A percentile compares a stretch with the other conserved stretches of the same genome.
phyloP scores from a whole-genome alignment of 2,888 invertebrate species.

The Melitaea athalia region DNA sequence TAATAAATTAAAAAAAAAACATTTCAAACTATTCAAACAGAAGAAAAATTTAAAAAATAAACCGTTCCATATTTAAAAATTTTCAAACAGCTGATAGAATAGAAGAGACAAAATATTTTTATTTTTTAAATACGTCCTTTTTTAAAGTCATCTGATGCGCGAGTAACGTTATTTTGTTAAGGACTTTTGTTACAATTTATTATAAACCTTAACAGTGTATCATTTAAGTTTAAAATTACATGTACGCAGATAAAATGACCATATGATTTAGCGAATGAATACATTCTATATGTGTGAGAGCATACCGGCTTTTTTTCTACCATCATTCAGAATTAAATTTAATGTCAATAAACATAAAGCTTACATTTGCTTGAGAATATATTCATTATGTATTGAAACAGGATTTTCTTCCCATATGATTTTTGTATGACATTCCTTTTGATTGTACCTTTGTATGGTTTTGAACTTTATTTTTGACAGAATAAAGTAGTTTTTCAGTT shows the following conservation, averaged over 20 bases:
- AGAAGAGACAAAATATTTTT: conserved; percentile 26
- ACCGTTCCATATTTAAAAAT: background rate
- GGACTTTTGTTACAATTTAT: no score
- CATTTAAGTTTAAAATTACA: background rate
- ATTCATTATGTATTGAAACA: conserved; percentile 57
- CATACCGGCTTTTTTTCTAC: conserved; percentile 48
- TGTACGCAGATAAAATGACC: conserved; percentile 44
- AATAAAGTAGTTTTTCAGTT: conserved; percentile 47
- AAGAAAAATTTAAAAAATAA: no score
- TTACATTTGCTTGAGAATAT: conserved; percentile 36
- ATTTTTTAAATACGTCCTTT: conserved; percentile 30
- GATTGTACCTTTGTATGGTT: conserved; percentile 36
- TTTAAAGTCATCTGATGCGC: conserved; percentile 30
- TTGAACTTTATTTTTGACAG: conserved; percentile 13
- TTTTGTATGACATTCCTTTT: conserved; percentile 74
- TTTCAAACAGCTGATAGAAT: conserved; percentile 27
- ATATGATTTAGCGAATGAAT: conserved; percentile 72
- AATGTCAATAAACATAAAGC: background rate
- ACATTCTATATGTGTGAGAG: conserved; percentile 53
- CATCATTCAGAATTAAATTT: conserved; percentile 29
- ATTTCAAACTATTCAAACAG: no score
- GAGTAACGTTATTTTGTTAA: conserved; percentile 31
- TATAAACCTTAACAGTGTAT: background rate
- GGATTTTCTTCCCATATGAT: conserved; percentile 77
- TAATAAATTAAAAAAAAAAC: no score